Conservation (phyloP, 1,140 invertebrate genomes). For the Condylostylus longicornis region DNA sequence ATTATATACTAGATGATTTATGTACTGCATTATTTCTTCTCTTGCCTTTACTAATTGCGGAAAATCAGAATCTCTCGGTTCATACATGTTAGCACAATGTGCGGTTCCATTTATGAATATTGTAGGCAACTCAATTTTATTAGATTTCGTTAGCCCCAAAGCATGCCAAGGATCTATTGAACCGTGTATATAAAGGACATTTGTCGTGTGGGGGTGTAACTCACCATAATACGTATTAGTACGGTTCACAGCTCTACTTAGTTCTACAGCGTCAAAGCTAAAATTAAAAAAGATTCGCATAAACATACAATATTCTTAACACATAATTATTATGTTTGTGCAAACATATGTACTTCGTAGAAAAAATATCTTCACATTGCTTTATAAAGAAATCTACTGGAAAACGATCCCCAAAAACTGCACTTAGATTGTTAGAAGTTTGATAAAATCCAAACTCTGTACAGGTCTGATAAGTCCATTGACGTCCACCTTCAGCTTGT, state of each 20-base stretch:
- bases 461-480: slow-evolving; percentile 93
- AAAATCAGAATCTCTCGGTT: slow-evolving; percentile 42
- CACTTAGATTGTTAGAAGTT: slow-evolving; percentile 55
- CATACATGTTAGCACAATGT: slow-evolving; percentile 71
- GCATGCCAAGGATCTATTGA: slow-evolving; percentile 89
- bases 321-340: not conserved
- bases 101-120: slow-evolving; percentile 63
- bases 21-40: slow-evolving; percentile 39
- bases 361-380: slow-evolving; percentile 74
- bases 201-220: slow-evolving; percentile 48
- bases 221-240: slow-evolving; percentile 74
- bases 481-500: slow-evolving; percentile 48
- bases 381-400: slow-evolving; percentile 62
- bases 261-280: slow-evolving; percentile 20
- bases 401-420: slow-evolving; percentile 66
- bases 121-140: slow-evolving; percentile 36
- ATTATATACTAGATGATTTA: slow-evolving; percentile 33
- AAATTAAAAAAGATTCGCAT: slow-evolving; percentile 1
- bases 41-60: slow-evolving; percentile 47
- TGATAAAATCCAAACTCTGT: slow-evolving; percentile 92
- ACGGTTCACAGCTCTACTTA: slow-evolving; percentile 40
- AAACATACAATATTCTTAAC: slow-evolving; percentile 33
- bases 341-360: slow-evolving; percentile 30
- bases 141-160: slow-evolving; percentile 49
- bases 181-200: slow-evolving; percentile 79